phyloP scores from a whole-genome alignment of 2,888 invertebrate genomes.

The Trachelus stipa region DNA sequence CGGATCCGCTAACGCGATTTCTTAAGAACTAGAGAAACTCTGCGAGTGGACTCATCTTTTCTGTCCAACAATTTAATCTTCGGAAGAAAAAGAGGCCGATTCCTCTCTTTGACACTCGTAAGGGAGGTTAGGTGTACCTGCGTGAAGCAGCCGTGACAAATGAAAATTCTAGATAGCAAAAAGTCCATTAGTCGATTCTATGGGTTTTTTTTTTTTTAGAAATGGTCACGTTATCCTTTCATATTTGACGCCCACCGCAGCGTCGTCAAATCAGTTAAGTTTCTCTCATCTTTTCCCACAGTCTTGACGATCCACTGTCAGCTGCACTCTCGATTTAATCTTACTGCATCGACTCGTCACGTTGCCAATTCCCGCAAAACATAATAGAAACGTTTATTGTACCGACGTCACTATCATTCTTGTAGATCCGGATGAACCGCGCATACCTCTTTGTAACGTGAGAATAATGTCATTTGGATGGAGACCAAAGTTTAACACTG shows the following conservation, averaged over 20 bases:
- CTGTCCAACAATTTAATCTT: background rate
- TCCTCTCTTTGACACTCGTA: background rate
- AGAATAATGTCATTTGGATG: background rate
- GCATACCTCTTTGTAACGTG: background rate
- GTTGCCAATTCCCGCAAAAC: background rate
- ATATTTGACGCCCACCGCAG: background rate
- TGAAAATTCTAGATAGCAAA: background rate
- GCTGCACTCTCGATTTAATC: background rate
- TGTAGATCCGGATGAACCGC: background rate
- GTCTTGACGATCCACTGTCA: background rate
- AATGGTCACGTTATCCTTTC: background rate
- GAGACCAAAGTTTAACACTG: background rate
- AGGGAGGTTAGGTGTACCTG: background rate
- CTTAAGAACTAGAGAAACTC: background rate
- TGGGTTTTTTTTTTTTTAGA: background rate
- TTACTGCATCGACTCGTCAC: background rate
- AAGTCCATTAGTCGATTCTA: background rate
- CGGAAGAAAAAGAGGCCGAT: background rate
- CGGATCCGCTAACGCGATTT: background rate
- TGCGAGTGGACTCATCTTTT: background rate
- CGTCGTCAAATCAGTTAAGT: background rate
- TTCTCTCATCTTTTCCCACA: background rate
- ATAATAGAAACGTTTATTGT: background rate
- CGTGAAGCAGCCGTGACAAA: background rate
- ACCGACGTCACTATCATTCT: background rate